Base-by-base conservation (phyloP, 2,113 vertebrate species). In the Gorilla gorilla region DNA sequence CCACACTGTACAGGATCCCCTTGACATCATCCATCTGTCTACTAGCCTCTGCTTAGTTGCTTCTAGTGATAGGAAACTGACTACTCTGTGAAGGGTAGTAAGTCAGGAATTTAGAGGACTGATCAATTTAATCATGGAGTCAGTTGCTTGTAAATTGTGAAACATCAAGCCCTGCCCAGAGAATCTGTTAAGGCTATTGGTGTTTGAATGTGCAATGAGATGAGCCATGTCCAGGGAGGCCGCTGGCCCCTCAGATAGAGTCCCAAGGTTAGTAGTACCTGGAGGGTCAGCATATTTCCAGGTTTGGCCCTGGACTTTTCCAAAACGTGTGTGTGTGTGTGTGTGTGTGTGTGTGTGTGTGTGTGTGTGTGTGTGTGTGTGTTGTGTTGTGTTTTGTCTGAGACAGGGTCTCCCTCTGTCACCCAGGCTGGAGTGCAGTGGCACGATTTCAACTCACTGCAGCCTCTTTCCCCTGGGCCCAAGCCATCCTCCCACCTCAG, bases 171-270 rank as follows among this genome's bases (percentile, higher is more conserved):
- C 18, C 81, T 66, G 43, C 52, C 59, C 52, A n/a, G 23, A 43
- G 30, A 30, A 32, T 22, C n/a, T 35, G 8, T 45, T 32, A 14
- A 61, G 55, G 32, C 38, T 57, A 10, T 6, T 50, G 1, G 1
- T 25, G 9, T 40, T 20, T 40, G 68, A 88, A 57, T 20, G 10
- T 57, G 68, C 20, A 38, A 13, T 17, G 64, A 64, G 27, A 18
- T 64, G 64, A 73, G 38, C 25, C 30, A 9, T 45, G 16, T 50
- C 84, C 76, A 32, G 35, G 40, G 55, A 4, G 70, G n/a, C 45
- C 0, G 0, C 84, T 27, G 84, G 20, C 48, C 40, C 9, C 0
- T 1, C 6, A 72, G 6, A 20, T 1, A 17, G 50, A 22, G 50
- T 23, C 18, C 79, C 0, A 8, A 48, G 61, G 23, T 18, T 76